Conservation (phyloP, 2,113 vertebrate species). For the Platichthys stellatus region DNA sequence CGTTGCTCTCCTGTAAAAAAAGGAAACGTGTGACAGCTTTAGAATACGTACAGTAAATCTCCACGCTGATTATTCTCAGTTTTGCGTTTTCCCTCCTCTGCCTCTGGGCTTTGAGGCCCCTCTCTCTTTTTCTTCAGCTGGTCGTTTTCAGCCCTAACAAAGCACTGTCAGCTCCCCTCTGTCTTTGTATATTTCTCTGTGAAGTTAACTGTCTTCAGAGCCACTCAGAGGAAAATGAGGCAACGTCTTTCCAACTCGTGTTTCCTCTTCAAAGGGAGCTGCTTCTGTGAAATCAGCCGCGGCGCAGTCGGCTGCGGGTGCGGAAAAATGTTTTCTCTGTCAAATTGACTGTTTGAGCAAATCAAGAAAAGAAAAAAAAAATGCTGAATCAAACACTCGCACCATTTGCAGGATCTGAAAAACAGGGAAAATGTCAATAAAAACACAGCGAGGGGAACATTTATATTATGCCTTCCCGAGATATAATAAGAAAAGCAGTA, state of each 20-base stretch:
- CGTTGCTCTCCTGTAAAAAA: constrained; percentile 59
- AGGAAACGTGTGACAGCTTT: constrained; percentile 68
- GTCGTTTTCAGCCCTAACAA: constrained; percentile 72
- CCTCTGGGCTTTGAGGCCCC: constrained; percentile 59
- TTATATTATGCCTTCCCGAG: constrained; percentile 10
- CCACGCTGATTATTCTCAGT: constrained; percentile 67
- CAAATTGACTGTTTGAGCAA: constrained; percentile 62
- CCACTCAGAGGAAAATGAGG: constrained; percentile 65
- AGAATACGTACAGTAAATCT: constrained; percentile 78
- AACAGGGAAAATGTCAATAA: background rate
- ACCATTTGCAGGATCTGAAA: constrained; percentile 31
- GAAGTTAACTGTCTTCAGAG: constrained; percentile 76
- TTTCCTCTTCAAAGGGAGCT: constrained; percentile 76
- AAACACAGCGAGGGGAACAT: constrained; percentile 19
- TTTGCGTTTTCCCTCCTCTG: constrained; percentile 56
- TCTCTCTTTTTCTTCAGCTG: constrained; percentile 26
- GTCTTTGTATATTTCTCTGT: constrained; percentile 76
- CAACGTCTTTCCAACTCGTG: constrained; percentile 49
- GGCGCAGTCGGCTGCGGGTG: constrained; percentile 59
- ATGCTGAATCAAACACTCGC: constrained; percentile 34
- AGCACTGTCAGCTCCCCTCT: constrained; percentile 71
- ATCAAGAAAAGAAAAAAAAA: constrained; percentile 29
- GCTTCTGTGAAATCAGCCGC: constrained; percentile 68
- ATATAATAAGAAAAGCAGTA: constrained; percentile 21
- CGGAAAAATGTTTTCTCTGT: constrained; percentile 71